Evolutionary conservation across 2,113 vertebrate genomes (phyloP), one percentile per base, ranked within the genome.

Genomic region (Tychaedon coryphoeus): DNA sequence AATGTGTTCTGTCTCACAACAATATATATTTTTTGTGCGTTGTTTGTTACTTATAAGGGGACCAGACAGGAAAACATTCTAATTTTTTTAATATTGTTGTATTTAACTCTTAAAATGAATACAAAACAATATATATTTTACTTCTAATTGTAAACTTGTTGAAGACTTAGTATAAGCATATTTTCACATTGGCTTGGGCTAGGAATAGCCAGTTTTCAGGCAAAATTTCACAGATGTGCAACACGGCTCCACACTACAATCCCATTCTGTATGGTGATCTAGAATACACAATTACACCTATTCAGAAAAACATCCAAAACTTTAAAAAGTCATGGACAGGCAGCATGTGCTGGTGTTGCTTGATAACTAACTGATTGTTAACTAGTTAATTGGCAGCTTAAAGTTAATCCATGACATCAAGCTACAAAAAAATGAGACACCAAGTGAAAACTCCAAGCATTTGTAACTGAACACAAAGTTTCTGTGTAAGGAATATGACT

Each of bases 61-160:
- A 38, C 56, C 65, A 82, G 53, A 45, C 53, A 86, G 45, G 15
- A 69, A 74, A 62, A 57, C 10, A 36, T 20, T 33, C 53, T n/a
- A 48, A 13, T 51, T 26, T 51, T 31, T 22, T 54, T 61, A 75
- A 75, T 64, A 69, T 19, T 66, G 16, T 86, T 73, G 83, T 34
- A 45, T 96, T 93, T 90, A 96, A 95, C 33, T 94, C 62, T 74
- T 65, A 79, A 87, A 90, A 42, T 38, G 0, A 92, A 97, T 74
- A 93, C 50, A 97, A 95, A 90, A 13, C 74, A 50, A 85, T 25
- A 2, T 28, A 26, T 58, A 47, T 66, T 71, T 43, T 0, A 83
- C 33, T 91, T 93, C 29, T 92, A 91, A 73, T 2, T 70, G 47
- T 67, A 90, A 92, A 90, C 54, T 57, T 87, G 6, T 53, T 47